Percentiles rank a stretch among this genome's conserved stretches.
phyloP scores from a whole-genome alignment of 2,797 vertebrate species.

The Cyprinella venusta region DNA sequence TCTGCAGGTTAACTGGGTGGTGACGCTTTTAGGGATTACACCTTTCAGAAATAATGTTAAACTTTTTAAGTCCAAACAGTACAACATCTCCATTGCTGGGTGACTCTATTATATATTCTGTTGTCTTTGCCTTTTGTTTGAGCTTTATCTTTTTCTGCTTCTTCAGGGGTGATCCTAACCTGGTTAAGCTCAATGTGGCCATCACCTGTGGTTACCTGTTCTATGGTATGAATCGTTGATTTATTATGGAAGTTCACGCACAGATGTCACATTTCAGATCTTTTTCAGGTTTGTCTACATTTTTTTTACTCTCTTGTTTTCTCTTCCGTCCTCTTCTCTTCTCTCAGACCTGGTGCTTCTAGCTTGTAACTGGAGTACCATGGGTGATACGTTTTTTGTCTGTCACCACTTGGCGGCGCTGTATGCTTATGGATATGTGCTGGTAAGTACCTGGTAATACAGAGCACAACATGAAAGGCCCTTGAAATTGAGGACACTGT shows the following conservation, averaged over 20 bases:
- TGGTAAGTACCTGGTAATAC: constrained; percentile 73
- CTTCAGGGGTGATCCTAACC: constrained; percentile 78
- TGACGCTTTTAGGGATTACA: not conserved
- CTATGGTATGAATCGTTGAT: constrained; percentile 74
- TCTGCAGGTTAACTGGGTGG: not conserved
- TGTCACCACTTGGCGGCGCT: constrained; percentile 87
- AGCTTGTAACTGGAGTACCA: constrained; percentile 80
- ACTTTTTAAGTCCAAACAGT: not conserved
- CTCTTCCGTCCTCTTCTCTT: not conserved
- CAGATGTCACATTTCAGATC: constrained; percentile 6
- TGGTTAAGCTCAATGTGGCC: constrained; percentile 83
- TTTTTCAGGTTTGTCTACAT: not conserved
- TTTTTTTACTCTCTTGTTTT: not conserved
- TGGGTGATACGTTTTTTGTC: constrained; percentile 84
- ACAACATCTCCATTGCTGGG: not conserved
- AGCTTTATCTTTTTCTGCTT: constrained; percentile 23
- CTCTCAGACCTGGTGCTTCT: constrained; percentile 81
- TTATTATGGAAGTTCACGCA: not conserved
- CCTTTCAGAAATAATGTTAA: not conserved
- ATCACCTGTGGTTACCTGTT: constrained; percentile 85
- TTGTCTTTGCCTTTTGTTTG: not conserved
- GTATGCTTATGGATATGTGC: constrained; percentile 86
- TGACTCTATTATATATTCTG: not conserved
- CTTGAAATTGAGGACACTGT: not conserved
- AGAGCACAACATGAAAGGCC: not conserved